These are phyloP conservation scores for Halcyon badia DNA, from an alignment of 2,797 vertebrate species.

Conservation along the genomic window DNA sequence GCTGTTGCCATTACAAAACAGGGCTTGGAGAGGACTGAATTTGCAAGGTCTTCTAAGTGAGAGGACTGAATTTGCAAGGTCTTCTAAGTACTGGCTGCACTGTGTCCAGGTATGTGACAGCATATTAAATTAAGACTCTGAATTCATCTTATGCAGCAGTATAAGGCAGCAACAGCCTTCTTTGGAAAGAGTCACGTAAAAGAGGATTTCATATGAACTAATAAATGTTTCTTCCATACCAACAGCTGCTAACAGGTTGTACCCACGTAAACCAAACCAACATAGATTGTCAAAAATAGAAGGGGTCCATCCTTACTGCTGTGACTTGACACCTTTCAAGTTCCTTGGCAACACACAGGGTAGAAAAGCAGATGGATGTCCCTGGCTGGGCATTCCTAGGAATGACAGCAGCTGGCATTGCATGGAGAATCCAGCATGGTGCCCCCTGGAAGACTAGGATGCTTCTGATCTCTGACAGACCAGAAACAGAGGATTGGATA, in stretches of 20 bases:
- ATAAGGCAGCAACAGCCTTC: constrained; percentile 24
- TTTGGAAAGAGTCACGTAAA: background rate
- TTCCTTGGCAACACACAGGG: background rate
- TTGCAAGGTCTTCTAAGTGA: background rate
- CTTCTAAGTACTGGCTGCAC: background rate
- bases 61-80: background rate
- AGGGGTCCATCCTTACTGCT: background rate
- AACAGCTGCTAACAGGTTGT: constrained; percentile 2
- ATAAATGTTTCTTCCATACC: background rate
- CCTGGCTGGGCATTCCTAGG: background rate
- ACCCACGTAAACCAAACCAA: background rate
- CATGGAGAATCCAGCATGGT: accelerated
- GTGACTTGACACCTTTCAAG: background rate
- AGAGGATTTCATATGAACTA: background rate
- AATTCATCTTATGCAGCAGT: constrained; percentile 34
- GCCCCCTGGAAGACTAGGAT: background rate
- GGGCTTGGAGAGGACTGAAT: background rate
- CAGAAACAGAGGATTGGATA: background rate
- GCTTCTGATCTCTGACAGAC: background rate
- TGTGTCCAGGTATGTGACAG: constrained; percentile 35
- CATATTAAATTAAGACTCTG: constrained; percentile 6
- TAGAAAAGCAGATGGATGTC: background rate
- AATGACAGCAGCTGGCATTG: background rate
- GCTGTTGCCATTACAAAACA: background rate
- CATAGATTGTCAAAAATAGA: background rate